phyloP scores from a whole-genome alignment of 1,140 invertebrate species.

The Coenobita brevimanus region DNA sequence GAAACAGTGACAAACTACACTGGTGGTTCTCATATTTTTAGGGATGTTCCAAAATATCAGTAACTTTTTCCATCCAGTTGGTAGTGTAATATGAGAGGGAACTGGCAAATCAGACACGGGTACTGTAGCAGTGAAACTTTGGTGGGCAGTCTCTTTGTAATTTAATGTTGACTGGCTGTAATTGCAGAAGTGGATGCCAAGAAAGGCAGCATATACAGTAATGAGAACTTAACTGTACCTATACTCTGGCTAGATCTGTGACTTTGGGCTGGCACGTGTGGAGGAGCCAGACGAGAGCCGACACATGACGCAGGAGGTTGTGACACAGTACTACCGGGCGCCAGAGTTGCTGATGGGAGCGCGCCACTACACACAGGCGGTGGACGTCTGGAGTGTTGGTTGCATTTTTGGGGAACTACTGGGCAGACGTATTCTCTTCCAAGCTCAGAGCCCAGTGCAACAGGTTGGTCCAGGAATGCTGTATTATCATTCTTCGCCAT shows the following conservation, averaged over 20 bases:
- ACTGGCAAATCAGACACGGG: too few species aligned
- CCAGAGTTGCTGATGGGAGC: slow-evolving; percentile 99
- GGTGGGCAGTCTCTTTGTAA: too few species aligned
- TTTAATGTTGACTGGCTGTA: too few species aligned
- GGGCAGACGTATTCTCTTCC: slow-evolving; percentile 95
- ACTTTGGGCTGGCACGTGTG: slow-evolving; percentile 95
- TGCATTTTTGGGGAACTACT: slow-evolving; percentile 99
- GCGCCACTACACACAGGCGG: slow-evolving; percentile 95
- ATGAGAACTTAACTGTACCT: not conserved
- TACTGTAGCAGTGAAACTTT: too few species aligned
- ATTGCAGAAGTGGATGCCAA: not conserved
- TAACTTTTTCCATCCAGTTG: too few species aligned
- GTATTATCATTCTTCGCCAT: too few species aligned
- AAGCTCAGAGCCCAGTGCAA: slow-evolving; percentile 74
- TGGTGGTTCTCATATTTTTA: too few species aligned
- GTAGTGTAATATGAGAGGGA: too few species aligned
- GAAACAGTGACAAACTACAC: too few species aligned
- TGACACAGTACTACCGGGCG: slow-evolving; percentile 98
- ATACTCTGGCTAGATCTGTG: slow-evolving; percentile 86
- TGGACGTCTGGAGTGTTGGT: slow-evolving; percentile 99
- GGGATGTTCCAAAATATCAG: too few species aligned
- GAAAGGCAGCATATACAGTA: not conserved
- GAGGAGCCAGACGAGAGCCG: slow-evolving; percentile 93
- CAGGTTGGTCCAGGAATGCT: slow-evolving; percentile 55
- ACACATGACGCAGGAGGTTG: slow-evolving; percentile 99